Evolutionary conservation across 2,113 vertebrate species (phyloP), one percentile per base, ranked within the genome.

Genomic region (Saguinus midas): DNA sequence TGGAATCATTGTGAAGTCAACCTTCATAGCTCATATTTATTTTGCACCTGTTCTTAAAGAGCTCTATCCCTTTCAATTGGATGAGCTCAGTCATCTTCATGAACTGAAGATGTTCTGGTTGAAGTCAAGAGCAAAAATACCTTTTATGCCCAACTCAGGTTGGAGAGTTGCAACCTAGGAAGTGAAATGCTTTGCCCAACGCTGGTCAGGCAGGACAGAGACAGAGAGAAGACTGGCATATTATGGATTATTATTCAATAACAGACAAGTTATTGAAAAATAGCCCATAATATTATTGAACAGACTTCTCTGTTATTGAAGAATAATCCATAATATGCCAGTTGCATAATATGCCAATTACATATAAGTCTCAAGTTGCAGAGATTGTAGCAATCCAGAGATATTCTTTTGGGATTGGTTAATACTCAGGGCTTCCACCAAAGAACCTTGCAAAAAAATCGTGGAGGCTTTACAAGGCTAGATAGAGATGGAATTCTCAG

Each of bases 21-120:
- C 11, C 50, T 20, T 92, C 90, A 96, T 61, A 87, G 73, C 55
- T 61, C 78, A 72, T 75, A 82, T 85, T 84, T 87, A 90, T 79
- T 81, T 93, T 97, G 84, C 73, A 96, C 87, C 96, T 94, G 83
- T 96, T 48, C 70, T 95, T 81, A n/a, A 95, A 96, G 45, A 40
- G 48, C 45, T 76, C 61, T 76, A 35, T 86, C 2, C 16, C 83
- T 73, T 88, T 82, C 58, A 89, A 50, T 45, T 32, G 9, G 66
- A 73, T 83, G 90, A 95, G 17, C 35, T 92, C 78, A 91, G n/a
- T 79, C 76, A 80, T 87, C 48, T 91, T 83, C 40, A 55, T 43
- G 20, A 96, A 85, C 14, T 89, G 50, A 64, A 64, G 61, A 64
- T 13, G 27, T 11, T 64, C 81, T 87, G 27, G 80, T 32, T 52